Evolutionary conservation across 2,113 vertebrate genomes (phyloP).

Genomic region (Indicator indicator): DNA sequence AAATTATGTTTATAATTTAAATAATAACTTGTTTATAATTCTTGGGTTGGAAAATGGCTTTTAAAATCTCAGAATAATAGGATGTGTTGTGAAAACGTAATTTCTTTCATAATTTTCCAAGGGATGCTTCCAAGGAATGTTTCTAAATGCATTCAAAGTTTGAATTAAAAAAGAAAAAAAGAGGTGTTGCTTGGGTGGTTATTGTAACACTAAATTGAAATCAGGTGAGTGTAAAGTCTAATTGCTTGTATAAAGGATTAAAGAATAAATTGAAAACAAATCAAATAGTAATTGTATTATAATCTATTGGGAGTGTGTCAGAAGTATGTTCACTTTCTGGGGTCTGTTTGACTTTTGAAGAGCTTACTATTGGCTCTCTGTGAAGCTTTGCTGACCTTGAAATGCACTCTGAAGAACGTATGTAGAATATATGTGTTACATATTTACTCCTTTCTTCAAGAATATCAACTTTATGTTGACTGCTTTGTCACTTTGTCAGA

Average conservation of each 20-base stretch:
- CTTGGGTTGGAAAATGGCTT: not conserved
- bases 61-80: not conserved
- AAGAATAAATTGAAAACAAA: not conserved
- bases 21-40: not conserved
- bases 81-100: not conserved
- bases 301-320: not conserved
- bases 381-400: not conserved
- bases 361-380: too few species aligned
- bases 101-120: not conserved
- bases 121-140: not conserved
- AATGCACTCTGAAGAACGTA: not conserved
- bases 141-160: not conserved
- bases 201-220: not conserved
- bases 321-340: not conserved
- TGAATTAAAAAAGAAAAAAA: not conserved
- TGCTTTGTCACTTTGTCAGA: not conserved
- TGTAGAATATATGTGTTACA: not conserved
- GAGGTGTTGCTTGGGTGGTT: not conserved
- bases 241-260: not conserved
- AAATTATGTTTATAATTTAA: not conserved
- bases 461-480: not conserved
- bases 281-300: not conserved
- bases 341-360: not conserved
- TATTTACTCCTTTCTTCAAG: not conserved
- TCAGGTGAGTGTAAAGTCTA: not conserved